Percentiles rank a stretch among this genome's conserved stretches.
Evolutionary conservation across 2,888 invertebrate genomes (phyloP).

Genomic region (Yponomeuta malinellus): DNA sequence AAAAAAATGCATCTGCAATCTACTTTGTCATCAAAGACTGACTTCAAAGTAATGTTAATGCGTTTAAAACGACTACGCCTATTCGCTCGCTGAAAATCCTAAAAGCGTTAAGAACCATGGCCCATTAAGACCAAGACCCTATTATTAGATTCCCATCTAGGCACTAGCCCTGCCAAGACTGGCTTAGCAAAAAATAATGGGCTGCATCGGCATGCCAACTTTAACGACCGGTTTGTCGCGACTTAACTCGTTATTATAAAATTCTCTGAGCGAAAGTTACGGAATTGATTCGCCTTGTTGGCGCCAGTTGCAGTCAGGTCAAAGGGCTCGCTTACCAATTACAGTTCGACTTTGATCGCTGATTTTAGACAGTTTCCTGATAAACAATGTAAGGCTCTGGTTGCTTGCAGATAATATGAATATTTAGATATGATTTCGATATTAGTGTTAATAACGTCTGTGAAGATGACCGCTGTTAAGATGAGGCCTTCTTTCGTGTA

Average conservation of each 20-base stretch:
- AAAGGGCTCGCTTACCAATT: slow-evolving; percentile 23
- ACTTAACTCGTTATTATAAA: slow-evolving; percentile 42
- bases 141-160: slow-evolving; percentile 66
- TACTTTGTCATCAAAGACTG: slow-evolving; percentile 14
- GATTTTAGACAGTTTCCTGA: slow-evolving; percentile 1
- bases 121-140: slow-evolving; percentile 46
- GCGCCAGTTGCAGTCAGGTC: slow-evolving; percentile 25
- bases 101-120: slow-evolving; percentile 35
- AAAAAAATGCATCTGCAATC: not conserved
- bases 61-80: slow-evolving; percentile 30
- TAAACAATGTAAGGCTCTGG: not conserved
- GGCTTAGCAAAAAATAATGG: slow-evolving; percentile 60
- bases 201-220: slow-evolving; percentile 44
- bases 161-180: slow-evolving; percentile 45
- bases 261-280: slow-evolving; percentile 47
- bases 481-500: no score
- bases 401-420: not conserved
- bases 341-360: not conserved
- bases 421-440: not conserved
- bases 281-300: slow-evolving; percentile 34
- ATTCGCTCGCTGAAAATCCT: slow-evolving; percentile 34
- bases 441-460: not conserved
- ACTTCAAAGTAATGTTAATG: not conserved
- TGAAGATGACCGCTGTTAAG: no score
- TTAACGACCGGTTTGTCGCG: slow-evolving; percentile 50